phyloP scores from a whole-genome alignment of 2,797 vertebrate species.

The Gastrophryne carolinensis region DNA sequence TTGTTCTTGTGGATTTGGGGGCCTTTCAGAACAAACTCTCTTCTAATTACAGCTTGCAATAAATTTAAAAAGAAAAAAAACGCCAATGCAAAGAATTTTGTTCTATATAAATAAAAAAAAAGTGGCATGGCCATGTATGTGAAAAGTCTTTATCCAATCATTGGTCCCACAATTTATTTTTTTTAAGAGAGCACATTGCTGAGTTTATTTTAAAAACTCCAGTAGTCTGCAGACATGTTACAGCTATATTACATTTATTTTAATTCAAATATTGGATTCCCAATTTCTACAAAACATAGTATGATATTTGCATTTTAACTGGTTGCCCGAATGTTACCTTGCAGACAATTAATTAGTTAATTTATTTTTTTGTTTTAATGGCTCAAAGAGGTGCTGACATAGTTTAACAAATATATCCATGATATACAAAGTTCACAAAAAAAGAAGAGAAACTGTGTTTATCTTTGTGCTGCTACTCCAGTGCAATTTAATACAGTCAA shows the following conservation, averaged over 20 bases:
- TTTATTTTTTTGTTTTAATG: not conserved
- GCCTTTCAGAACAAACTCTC: no score
- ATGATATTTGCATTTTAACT: not conserved
- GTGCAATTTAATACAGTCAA: conserved; percentile 25
- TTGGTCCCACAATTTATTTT: not conserved
- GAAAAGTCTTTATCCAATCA: not conserved
- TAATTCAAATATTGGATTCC: not conserved
- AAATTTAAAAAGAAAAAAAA: no score
- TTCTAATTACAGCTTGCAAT: no score
- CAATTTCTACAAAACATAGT: conserved; percentile 1
- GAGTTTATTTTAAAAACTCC: not conserved
- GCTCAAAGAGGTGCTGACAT: not conserved
- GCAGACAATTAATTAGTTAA: not conserved
- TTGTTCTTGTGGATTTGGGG: no score
- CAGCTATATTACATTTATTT: not conserved
- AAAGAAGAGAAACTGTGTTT: not conserved
- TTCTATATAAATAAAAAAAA: no score
- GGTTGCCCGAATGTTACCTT: not conserved
- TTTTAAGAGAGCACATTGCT: not conserved
- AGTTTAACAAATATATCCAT: not conserved
- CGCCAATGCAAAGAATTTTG: no score
- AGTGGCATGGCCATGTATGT: not conserved
- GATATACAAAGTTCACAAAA: not conserved
- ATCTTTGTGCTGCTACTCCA: conserved; percentile 31
- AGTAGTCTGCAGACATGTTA: not conserved